phyloP scores from a whole-genome alignment of 2,113 vertebrate genomes.

The Ceratotherium simum region DNA sequence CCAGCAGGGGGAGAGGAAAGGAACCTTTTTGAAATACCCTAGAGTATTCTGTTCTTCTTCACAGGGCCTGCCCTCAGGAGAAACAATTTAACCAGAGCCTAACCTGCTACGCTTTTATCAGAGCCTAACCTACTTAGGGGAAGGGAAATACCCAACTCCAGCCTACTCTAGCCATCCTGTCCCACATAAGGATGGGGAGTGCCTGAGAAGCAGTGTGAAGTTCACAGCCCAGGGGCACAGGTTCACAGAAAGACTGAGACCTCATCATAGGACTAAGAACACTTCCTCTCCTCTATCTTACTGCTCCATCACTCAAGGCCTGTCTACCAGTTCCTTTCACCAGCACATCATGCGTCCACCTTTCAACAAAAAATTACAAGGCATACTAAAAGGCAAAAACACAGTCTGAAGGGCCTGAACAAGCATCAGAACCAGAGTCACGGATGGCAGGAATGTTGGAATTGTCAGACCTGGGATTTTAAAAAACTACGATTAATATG shows the following conservation, averaged over 20 bases:
- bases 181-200: neutral
- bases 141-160: neutral
- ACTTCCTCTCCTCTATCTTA: too few relatives aligned
- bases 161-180: neutral
- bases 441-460: neutral
- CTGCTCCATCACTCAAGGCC: neutral
- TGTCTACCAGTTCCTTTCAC: neutral
- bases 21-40: neutral
- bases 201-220: fast-evolving
- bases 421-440: neutral
- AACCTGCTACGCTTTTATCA: neutral
- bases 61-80: neutral
- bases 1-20: neutral
- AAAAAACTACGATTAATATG: neutral
- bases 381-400: neutral
- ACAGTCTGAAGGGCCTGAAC: neutral
- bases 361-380: neutral
- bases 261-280: neutral
- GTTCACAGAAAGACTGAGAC: neutral
- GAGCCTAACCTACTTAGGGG: neutral
- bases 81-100: neutral
- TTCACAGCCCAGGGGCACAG: neutral
- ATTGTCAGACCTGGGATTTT: neutral
- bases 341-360: neutral
- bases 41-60: neutral